Conservation (phyloP, 2,888 invertebrate species). For the Cosmia pyralina region DNA sequence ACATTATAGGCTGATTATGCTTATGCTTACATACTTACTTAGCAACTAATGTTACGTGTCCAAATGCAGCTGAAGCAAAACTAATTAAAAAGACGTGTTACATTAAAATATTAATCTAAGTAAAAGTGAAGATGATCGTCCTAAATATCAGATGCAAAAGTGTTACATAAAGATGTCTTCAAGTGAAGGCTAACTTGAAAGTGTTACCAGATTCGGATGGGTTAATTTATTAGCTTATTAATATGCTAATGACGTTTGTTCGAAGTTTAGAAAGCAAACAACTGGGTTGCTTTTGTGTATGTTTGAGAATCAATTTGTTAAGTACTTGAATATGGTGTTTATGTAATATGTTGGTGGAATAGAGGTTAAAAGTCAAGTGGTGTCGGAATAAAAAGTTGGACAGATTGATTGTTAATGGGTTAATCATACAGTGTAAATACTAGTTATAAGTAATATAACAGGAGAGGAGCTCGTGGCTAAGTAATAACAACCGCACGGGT, state of each 20-base stretch:
- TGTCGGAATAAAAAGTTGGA: constrained; percentile 6
- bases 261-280: constrained; percentile 63
- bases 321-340: constrained; percentile 26
- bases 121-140: constrained; percentile 61
- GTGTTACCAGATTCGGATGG: constrained; percentile 52
- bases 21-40: not conserved
- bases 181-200: constrained; percentile 58
- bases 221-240: constrained; percentile 64
- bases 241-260: constrained; percentile 64
- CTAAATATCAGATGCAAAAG: constrained; percentile 44
- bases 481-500: too few species aligned
- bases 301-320: constrained; percentile 39
- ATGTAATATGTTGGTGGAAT: constrained; percentile 22
- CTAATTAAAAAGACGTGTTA: constrained; percentile 5
- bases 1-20: too few species aligned
- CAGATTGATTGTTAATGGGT: constrained; percentile 20
- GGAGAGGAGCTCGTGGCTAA: too few species aligned
- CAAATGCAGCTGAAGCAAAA: constrained; percentile 11
- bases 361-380: constrained; percentile 39
- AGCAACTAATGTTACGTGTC: constrained; percentile 5
- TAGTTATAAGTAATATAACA: not conserved
- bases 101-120: constrained; percentile 12
- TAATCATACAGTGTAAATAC: constrained; percentile 9
- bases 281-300: constrained; percentile 45
- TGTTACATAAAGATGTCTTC: constrained; percentile 46